Evolutionary conservation across 2,888 invertebrate genomes (phyloP).

Genomic region (Deilephila porcellus): DNA sequence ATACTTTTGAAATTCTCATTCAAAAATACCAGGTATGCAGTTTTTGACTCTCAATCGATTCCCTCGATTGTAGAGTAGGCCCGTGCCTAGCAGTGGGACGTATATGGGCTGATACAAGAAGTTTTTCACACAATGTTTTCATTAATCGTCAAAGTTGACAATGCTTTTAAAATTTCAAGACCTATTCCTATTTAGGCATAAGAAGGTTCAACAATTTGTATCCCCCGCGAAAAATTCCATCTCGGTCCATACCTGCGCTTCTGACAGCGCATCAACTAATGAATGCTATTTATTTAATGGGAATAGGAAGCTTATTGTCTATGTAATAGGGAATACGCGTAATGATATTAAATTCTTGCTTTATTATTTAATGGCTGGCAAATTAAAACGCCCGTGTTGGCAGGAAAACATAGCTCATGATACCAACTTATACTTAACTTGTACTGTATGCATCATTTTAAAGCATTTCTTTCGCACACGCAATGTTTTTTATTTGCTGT

Average conservation of each 20-base stretch:
- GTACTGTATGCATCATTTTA: constrained; percentile 5
- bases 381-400: constrained; percentile 22
- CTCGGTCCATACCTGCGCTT: constrained; percentile 38
- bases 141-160: no score
- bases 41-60: no score
- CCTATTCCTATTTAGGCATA: neutral
- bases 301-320: constrained; percentile 61
- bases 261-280: constrained; percentile 51
- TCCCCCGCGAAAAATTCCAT: constrained; percentile 5
- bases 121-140: no score
- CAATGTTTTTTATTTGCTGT: neutral
- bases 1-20: no score
- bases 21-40: no score
- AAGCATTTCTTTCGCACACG: neutral
- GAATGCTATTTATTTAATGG: constrained; percentile 63
- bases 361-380: constrained; percentile 29
- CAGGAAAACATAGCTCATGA: constrained; percentile 16
- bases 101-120: no score
- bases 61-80: no score
- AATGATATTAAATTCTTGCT: constrained; percentile 19
- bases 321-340: constrained; percentile 42
- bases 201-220: neutral
- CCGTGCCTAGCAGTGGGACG: no score
- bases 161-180: no score
- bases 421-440: neutral